Evolutionary conservation across 2,113 vertebrate species (phyloP).

Genomic region (Takifugu flavidus): DNA sequence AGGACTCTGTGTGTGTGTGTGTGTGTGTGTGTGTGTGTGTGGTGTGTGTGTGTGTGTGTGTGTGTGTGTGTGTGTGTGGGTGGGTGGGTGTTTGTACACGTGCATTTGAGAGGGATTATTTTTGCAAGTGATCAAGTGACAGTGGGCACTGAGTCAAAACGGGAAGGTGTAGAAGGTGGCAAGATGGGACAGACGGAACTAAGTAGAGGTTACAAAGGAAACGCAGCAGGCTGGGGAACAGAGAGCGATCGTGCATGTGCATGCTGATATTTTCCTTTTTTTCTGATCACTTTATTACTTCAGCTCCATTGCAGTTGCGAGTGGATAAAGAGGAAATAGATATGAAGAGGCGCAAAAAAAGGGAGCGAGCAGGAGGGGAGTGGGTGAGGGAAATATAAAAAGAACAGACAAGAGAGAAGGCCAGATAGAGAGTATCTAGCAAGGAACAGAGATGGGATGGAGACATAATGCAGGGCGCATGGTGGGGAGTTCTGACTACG

Average conservation of each 20-base stretch:
- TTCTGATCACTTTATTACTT: constrained; percentile 47
- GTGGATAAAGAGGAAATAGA: constrained; percentile 39
- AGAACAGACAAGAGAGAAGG: constrained; percentile 19
- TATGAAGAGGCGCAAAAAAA: constrained; percentile 10
- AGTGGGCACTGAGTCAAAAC: constrained; percentile 29
- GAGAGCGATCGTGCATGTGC: constrained; percentile 68
- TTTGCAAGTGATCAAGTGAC: constrained; percentile 53
- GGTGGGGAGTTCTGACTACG: constrained; percentile 49
- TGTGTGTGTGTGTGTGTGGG: constrained; percentile 44
- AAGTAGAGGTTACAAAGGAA: constrained; percentile 19
- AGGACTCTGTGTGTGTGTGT: constrained; percentile 17
- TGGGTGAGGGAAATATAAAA: constrained; percentile 11
- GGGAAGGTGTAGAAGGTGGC: constrained; percentile 20
- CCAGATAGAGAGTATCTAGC: constrained; percentile 9
- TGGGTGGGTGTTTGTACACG: constrained; percentile 33
- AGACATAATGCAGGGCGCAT: constrained; percentile 56
- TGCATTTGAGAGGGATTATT: constrained; percentile 58
- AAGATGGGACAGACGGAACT: constrained; percentile 12
- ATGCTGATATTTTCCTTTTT: constrained; percentile 61
- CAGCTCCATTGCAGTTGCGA: constrained; percentile 49
- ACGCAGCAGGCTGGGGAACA: constrained; percentile 36
- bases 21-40: constrained; percentile 40
- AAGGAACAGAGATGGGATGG: constrained; percentile 48
- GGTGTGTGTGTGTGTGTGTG: constrained; percentile 22
- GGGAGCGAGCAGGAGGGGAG: neutral